Conservation (phyloP, 2,113 vertebrate species). For the Acinonyx jubatus region DNA sequence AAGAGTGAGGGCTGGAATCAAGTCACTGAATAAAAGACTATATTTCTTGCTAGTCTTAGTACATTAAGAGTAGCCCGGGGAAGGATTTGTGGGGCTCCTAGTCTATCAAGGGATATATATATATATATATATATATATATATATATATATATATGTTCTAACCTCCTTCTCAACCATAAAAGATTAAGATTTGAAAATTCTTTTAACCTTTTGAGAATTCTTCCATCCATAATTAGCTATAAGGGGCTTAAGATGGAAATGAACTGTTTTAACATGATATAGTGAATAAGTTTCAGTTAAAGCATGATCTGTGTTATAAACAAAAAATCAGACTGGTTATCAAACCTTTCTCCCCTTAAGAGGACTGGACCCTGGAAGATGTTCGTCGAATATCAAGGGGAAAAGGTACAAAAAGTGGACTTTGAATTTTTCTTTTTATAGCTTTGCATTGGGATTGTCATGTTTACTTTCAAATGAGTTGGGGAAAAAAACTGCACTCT, state of each 20-base stretch:
- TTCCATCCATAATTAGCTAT: not conserved
- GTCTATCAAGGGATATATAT: not conserved
- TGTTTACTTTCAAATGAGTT: conserved; percentile 2
- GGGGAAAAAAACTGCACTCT: not conserved
- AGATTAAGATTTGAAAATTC: conserved; percentile 23
- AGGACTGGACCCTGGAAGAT: not conserved
- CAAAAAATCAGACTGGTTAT: not conserved
- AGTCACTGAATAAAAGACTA: not conserved
- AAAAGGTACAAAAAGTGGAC: not conserved
- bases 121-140: not conserved
- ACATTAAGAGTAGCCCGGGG: not conserved
- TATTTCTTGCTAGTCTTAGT: not conserved
- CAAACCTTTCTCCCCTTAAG: conserved; percentile 1
- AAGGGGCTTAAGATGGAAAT: not conserved
- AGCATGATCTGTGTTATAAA: not conserved
- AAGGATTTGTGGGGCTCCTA: not conserved
- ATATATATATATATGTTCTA: not conserved
- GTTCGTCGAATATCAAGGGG: not conserved
- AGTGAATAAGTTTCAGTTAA: conserved; percentile 24
- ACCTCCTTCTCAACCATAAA: not conserved
- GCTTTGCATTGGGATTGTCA: not conserved
- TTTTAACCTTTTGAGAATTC: conserved; percentile 24
- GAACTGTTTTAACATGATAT: not conserved
- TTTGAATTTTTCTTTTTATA: not conserved
- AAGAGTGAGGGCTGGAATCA: not conserved